These are phyloP conservation scores for Picathartes gymnocephalus DNA, from an alignment of 2,113 vertebrate species.

Conservation along the genomic window DNA sequence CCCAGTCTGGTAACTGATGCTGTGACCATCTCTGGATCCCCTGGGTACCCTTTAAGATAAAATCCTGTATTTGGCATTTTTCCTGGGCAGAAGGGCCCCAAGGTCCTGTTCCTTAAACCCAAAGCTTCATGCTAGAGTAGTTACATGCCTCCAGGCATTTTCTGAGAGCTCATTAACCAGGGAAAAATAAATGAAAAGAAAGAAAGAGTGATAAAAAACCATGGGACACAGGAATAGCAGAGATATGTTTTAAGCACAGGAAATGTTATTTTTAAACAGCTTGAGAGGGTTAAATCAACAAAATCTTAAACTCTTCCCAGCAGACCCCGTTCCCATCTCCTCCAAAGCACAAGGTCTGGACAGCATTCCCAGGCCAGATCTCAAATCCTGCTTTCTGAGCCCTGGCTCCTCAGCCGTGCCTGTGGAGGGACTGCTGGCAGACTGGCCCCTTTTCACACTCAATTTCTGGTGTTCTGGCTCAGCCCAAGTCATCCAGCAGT, in stretches of 20 bases:
- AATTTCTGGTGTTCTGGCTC: background rate
- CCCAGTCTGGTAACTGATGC: background rate
- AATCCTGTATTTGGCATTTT: background rate
- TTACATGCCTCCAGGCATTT: background rate
- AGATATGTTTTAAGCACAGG: slow-evolving; percentile 16
- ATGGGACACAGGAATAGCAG: background rate
- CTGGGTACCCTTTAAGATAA: background rate
- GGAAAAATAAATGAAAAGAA: background rate
- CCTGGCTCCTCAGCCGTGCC: background rate
- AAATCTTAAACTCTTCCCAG: background rate
- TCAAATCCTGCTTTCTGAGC: background rate
- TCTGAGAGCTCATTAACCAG: background rate
- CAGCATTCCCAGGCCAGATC: background rate
- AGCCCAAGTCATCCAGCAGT: background rate
- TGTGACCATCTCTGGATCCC: background rate
- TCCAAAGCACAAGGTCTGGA: background rate
- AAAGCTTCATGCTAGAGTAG: background rate
- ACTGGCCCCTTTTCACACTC: background rate
- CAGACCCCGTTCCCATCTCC: background rate
- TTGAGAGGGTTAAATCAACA: slow-evolving; percentile 49
- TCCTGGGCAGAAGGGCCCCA: background rate
- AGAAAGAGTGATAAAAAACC: background rate
- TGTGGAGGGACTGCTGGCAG: background rate
- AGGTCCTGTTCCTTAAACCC: background rate
- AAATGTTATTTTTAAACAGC: slow-evolving; percentile 52